Conservation (phyloP, 2,113 vertebrate species). For the Ptyas mucosa region DNA sequence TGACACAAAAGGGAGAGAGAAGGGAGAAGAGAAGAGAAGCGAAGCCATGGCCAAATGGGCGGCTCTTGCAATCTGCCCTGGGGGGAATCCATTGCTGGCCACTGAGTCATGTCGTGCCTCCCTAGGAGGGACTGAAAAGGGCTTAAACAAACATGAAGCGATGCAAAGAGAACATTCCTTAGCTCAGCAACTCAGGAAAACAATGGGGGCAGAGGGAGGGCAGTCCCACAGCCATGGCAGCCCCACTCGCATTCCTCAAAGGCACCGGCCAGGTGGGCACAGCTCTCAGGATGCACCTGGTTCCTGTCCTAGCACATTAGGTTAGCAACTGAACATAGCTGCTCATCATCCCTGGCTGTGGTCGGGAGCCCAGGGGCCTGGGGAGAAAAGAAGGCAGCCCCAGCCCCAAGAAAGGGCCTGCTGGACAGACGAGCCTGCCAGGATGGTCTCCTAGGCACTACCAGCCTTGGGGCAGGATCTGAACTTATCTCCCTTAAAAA, state of each 20-base stretch:
- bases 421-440: background rate
- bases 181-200: slow-evolving; percentile 14
- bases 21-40: background rate
- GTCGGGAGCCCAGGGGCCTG: no score
- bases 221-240: background rate
- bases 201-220: slow-evolving; percentile 9
- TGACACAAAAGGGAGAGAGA: background rate
- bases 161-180: slow-evolving; percentile 42
- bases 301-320: background rate
- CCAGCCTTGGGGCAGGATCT: background rate
- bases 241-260: background rate
- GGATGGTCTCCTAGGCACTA: background rate
- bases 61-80: background rate
- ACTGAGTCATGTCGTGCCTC: background rate
- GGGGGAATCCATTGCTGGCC: background rate
- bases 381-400: background rate
- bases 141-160: slow-evolving; percentile 10
- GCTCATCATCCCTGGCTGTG: background rate
- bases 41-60: background rate
- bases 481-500: background rate
- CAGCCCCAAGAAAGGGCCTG: background rate
- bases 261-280: rapidly evolving
- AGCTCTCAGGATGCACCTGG: background rate
- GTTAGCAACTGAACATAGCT: background rate
- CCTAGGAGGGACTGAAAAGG: background rate